A percentile compares a stretch with the other conserved stretches of the same genome.
These are phyloP conservation scores for Steinernema feltiae DNA, from an alignment of 1,140 invertebrate species.

Conservation along the genomic window DNA sequence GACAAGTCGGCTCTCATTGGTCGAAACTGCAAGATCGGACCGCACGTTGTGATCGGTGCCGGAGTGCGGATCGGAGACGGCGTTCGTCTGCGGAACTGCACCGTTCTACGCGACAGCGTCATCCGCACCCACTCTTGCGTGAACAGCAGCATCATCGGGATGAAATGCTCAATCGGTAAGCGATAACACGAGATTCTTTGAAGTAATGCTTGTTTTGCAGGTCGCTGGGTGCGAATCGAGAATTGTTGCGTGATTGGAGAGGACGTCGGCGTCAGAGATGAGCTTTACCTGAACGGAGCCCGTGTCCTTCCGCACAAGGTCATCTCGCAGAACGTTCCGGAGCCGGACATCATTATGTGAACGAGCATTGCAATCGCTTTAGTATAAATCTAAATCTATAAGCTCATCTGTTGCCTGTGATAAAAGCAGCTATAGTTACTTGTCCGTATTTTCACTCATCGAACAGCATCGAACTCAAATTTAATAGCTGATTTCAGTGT, in stretches of 20 bases:
- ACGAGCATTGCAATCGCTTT: too few relatives aligned
- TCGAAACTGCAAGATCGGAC: slow-evolving; percentile 80
- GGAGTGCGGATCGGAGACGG: slow-evolving; percentile 87
- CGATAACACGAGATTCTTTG: slow-evolving; percentile 69
- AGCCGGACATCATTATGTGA: too few relatives aligned
- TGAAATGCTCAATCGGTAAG: slow-evolving; percentile 82
- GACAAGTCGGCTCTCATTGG: slow-evolving; percentile 87
- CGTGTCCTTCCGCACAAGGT: slow-evolving; percentile 93
- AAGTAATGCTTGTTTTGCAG: neutral
- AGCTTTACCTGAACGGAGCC: slow-evolving; percentile 91
- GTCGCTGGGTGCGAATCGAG: slow-evolving; percentile 74
- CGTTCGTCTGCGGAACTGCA: slow-evolving; percentile 83
- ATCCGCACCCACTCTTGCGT: slow-evolving; percentile 90
- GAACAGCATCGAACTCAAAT: too few relatives aligned
- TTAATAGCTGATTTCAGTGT: too few relatives aligned
- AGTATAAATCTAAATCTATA: too few relatives aligned
- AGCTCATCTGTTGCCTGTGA: too few relatives aligned
- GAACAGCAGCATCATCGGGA: slow-evolving; percentile 86
- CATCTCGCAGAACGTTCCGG: slow-evolving; percentile 82
- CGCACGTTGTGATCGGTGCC: slow-evolving; percentile 87
- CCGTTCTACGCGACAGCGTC: slow-evolving; percentile 74
- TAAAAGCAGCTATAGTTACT: too few relatives aligned
- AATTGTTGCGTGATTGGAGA: slow-evolving; percentile 90
- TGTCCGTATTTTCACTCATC: too few relatives aligned
- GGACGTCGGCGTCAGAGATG: slow-evolving; percentile 94